Base-by-base conservation (phyloP, 2,888 invertebrate species). In the Melanostoma scalare region DNA sequence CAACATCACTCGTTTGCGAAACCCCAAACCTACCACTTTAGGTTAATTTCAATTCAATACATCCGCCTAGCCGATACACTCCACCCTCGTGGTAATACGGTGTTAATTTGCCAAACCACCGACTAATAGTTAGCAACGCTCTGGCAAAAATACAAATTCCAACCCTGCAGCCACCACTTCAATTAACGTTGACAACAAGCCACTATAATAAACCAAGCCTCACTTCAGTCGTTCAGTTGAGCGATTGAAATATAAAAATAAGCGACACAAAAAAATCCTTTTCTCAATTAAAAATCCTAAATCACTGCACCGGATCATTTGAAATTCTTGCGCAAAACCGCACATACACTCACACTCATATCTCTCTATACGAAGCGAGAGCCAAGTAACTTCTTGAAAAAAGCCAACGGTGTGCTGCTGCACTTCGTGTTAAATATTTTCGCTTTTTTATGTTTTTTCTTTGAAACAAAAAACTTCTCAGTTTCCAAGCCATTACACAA, bases 261-360 rank as follows among this genome's bases (percentile, higher is more conserved):
- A 20, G 0, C 1, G 0, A 33, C 30, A 36, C 42, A 67, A 67
- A 58, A 53, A 74, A 76, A 76, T 72, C 72, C 53, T 81, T 81
- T 79, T 75, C 58, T 76, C 72, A 81, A 77, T 77, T 81, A 81
- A 77, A 77, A 81, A 68, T 81, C 77, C 72, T 76, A 72, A 81
- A 81, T 76, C 80, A 76, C 48, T 68, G 55, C 77, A 76, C 48
- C 61, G 72, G 10, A 76, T 72, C 72, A 72, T 56, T 76, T 72
- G 72, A 61, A 50, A 81, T 81, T 81, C 77, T 77, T 76, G 72
- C 55, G 81, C 60, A 76, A 81, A 72, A 67, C 60, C 65, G 40
- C 65, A 67, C 20, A 67, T 48, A 50, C 31, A 36, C 50, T n/a
- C 3, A 50, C 31, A 36, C 50, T n/a, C 3, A 53, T 38, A 58